phyloP scores from a whole-genome alignment of 2,888 invertebrate species.

The Gisinianus flammeolus region DNA sequence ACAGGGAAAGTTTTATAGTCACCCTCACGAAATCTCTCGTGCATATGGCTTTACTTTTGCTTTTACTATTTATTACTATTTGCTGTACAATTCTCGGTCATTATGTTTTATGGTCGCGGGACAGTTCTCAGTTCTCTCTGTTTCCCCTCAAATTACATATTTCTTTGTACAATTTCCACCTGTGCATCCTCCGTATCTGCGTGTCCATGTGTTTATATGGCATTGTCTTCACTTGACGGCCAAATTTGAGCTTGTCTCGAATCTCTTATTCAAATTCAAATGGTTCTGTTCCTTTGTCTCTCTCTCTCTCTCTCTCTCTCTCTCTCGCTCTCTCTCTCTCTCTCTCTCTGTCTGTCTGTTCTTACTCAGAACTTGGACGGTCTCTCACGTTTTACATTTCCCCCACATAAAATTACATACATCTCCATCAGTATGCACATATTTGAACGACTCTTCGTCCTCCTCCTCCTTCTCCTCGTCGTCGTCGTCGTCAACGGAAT shows the following conservation, averaged over 20 bases:
- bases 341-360: no score
- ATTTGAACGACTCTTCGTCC: no score
- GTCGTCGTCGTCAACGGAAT: neutral
- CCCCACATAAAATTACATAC: neutral
- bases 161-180: slow-evolving; percentile 12
- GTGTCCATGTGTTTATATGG: neutral
- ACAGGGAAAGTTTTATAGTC: no score
- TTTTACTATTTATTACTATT: neutral
- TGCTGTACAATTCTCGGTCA: slow-evolving; percentile 12
- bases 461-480: neutral
- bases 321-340: no score
- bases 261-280: neutral
- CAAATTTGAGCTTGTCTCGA: neutral
- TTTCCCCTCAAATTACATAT: neutral
- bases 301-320: neutral
- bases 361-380: no score
- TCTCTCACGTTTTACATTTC: no score
- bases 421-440: neutral
- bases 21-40: slow-evolving; percentile 24
- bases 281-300: neutral
- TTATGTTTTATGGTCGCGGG: slow-evolving; percentile 22
- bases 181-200: neutral
- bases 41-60: neutral
- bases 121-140: slow-evolving; percentile 4
- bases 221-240: neutral